These are phyloP conservation scores for Ceratina calcarata DNA, from an alignment of 1,140 invertebrate species.

Conservation along the genomic window DNA sequence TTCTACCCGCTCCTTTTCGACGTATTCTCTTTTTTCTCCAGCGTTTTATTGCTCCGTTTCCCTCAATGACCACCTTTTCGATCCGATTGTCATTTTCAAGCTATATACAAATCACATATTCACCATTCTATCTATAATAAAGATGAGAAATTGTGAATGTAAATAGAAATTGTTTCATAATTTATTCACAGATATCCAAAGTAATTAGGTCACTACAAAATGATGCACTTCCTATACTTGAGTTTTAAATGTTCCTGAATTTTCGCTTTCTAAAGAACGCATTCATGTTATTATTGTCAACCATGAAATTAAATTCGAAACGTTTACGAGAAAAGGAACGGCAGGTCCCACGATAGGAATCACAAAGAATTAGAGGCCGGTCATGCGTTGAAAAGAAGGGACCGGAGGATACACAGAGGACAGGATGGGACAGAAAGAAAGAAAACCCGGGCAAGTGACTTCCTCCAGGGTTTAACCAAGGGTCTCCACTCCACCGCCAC, in stretches of 20 bases:
- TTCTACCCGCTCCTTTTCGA: not conserved
- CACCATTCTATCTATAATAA: not conserved
- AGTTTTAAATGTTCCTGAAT: not conserved
- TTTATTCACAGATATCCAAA: not conserved
- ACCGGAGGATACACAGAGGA: not conserved
- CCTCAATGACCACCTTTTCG: constrained; percentile 17
- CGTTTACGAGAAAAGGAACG: not conserved
- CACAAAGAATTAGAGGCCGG: constrained; percentile 27
- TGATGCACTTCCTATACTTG: no score
- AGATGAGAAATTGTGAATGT: not conserved
- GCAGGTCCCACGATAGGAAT: not conserved
- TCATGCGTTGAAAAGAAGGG: not conserved
- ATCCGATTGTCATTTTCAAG: not conserved
- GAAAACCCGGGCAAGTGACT: constrained; percentile 56
- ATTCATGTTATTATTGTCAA: not conserved
- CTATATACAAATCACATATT: constrained; percentile 27
- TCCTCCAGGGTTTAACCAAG: constrained; percentile 41
- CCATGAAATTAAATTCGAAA: not conserved
- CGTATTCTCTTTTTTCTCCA: not conserved
- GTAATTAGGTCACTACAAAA: not conserved
- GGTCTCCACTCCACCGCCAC: constrained; percentile 12
- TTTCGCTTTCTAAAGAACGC: not conserved
- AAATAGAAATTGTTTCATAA: not conserved
- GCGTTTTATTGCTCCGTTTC: constrained; percentile 11
- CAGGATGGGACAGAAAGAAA: constrained; percentile 30